Base-by-base conservation (phyloP, 2,113 vertebrate genomes). In the Anguilla rostrata region DNA sequence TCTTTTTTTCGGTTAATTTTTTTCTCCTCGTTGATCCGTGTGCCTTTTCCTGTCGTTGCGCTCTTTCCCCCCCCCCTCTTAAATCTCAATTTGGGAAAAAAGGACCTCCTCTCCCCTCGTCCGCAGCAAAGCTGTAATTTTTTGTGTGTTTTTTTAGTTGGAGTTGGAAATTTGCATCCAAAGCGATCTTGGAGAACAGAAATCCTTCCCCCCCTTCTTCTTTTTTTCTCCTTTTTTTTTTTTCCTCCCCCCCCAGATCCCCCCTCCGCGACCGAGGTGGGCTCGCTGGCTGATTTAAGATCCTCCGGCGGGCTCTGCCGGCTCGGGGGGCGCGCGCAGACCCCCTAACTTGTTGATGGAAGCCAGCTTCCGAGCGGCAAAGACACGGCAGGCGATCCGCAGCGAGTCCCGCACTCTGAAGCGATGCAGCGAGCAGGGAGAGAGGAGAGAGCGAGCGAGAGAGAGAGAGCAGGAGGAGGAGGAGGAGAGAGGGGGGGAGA, bases 321-420 rank as follows among this genome's bases (percentile, higher is more conserved):
- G 92, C 93, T 92, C 92, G 91, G 93, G 94, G 95, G 94, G 95
- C 97, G 94, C 92, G 92, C 93, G 94, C 6, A 12, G n/a, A 92
- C 86, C 93, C 95, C 95, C 94, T 97, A 98, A 99, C 98, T 99
- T 99, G 98, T 99, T 99, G 98, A 98, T 98, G 98, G 96, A 96
- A 89, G 95, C 95, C 94, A 95, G 96, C 95, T 96, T 34, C 95
- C 95, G 94, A 92, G 91, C 41, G 90, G 90, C 91, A 94, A 78
- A 57, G 94, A 95, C 96, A 96, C 96, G 96, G 96, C 34, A 96
- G 95, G 94, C 96, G 96, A 90, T 96, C 96, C 95, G 96, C 96
- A 94, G 95, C 96, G 95, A 97, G 96, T 96, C 95, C 97, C 97
- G 95, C 94, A 97, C 97, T 96, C 96, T 95, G 94, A 94, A 95